Evolutionary conservation across 2,797 vertebrate genomes (phyloP), one percentile per base, ranked within the genome.

Genomic region (Gymnocypris eckloni): DNA sequence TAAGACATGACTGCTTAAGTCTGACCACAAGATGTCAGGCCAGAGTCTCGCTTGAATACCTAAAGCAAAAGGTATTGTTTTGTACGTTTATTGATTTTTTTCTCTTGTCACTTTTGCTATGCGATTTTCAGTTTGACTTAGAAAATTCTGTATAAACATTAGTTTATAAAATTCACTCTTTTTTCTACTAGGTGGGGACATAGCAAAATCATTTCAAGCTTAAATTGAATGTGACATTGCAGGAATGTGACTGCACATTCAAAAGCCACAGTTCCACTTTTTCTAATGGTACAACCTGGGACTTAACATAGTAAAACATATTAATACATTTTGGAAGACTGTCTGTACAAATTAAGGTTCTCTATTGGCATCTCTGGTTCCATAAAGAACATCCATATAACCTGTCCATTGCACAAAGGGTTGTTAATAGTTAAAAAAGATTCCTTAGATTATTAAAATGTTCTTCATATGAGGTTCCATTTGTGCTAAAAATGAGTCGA

Each of bases 1-100:
- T n/a, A 56, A 61, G n/a, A 28, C 76, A 61, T 61, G 13, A 43
- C 64, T 54, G n/a, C 22, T 69, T 45, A 45, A 64, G 13, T 22
- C 43, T 82, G 64, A 76, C 87, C 88, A 88, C 88, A 86, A 77
- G 88, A 80, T 87, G 80, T 82, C 82, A 86, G 81, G 52, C 56
- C 64, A 85, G 85, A 85, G 79, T 79, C 79, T 37, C 25, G 20
- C n/a, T 66, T 54, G 18, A 70, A 81, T 70, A 4, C 54, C 16
- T 22, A 69, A 37, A n/a, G 33, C 20, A 8, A n/a, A 50, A 7
- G 16, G 33, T 33, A 33, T 33, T 33, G 33, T 33, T 33, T 33
- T 33, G 33, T 33, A 33, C 33, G 33, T 33, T 33, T 33, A 33
- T 3, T 33, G 28, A 33, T 22, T 25, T 61, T 73, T 41, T 41